Evolutionary conservation across 2,888 invertebrate genomes (phyloP).

Genomic region (Allophyes oxyacanthae): DNA sequence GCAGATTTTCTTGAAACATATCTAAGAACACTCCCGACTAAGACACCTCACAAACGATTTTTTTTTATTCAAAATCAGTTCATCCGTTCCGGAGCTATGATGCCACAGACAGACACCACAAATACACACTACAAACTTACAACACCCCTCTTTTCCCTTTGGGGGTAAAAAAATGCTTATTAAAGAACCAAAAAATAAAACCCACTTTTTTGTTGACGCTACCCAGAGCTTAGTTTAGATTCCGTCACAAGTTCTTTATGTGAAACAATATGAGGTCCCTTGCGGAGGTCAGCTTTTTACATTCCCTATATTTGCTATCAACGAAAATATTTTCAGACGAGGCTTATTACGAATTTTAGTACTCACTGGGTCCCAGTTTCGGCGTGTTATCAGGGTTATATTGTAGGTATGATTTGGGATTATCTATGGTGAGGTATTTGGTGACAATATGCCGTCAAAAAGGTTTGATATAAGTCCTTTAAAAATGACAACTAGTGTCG

Average conservation of each 20-base stretch:
- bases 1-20: no score
- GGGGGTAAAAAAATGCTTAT: no score
- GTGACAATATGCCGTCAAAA: no score
- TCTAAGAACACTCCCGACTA: no score
- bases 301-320: slow-evolving; percentile 68
- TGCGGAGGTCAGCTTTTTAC: slow-evolving; percentile 70
- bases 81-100: no score
- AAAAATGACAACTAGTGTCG: no score
- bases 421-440: not conserved
- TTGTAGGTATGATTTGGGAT: slow-evolving; percentile 3
- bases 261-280: slow-evolving; percentile 70
- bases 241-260: slow-evolving; percentile 70
- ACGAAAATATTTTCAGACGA: slow-evolving; percentile 59
- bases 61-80: no score
- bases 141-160: no score
- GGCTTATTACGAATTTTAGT: slow-evolving; percentile 45
- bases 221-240: slow-evolving; percentile 61
- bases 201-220: slow-evolving; percentile 36
- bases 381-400: slow-evolving; percentile 1
- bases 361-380: not conserved
- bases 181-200: not conserved
- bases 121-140: no score
- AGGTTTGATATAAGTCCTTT: no score
- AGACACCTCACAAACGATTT: no score
- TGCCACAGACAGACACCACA: no score